Base-by-base conservation (phyloP, 1,140 invertebrate genomes). In the Prorops nasuta region DNA sequence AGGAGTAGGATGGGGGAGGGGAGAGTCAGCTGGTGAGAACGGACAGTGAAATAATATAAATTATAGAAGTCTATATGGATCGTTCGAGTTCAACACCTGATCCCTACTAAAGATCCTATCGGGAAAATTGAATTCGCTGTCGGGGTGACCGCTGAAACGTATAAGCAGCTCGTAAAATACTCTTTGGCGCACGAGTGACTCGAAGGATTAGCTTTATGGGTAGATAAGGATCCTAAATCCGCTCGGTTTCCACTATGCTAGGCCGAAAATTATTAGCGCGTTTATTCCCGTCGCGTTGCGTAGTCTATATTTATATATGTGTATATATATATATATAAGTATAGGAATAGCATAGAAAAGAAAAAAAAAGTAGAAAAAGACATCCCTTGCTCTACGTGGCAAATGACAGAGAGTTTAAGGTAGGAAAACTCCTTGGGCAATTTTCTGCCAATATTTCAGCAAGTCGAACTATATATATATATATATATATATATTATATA, bases 131-230 rank as follows among this genome's bases (percentile, higher is more conserved):
- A 67, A 77, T 77, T 76, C 68, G 65, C 67, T 74, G 64, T 67
- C 61, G 54, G 69, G 74, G 75, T 74, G 72, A 74, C 75, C 72
- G 64, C 63, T 74, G 64, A 64, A 72, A 76, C 72, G 75, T 77
- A 77, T 77, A 76, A 76, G 72, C 72, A 76, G 71, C 68, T 73
- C 74, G 72, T 77, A 76, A 77, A 76, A 74, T 74, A 75, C 73
- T 76, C 74, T 74, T 75, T 74, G 75, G 69, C 67, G 63, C 68
- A 44, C 60, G 66, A 66, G 54, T 60, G 65, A 62, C 49, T 56
- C 49, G 43, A 40, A 53, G 69, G 71, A 75, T 74, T 74, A 69
- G 62, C 70, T 75, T 76, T 68, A 73, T 61, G 66, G 63, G 55
- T 37, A 70, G 72, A 77, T 77, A 76, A 74, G 54, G 59, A 76